phyloP scores from a whole-genome alignment of 2,797 vertebrate species.

The Enteromius argenteus region DNA sequence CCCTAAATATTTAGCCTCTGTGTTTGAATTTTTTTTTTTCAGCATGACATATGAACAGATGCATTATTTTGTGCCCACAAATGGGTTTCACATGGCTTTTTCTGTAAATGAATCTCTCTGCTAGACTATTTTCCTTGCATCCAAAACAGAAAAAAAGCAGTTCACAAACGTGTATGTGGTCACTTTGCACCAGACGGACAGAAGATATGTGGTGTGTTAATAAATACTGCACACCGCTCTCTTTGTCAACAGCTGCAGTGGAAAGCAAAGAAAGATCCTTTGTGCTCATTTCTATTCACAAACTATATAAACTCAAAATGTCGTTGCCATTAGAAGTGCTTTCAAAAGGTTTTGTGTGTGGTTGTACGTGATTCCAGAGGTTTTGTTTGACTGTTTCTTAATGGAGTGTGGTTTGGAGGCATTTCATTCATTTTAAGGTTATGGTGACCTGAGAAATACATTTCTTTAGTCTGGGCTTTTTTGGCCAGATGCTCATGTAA shows the following conservation, averaged over 20 bases:
- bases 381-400: slow-evolving; percentile 30
- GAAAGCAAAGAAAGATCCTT: slow-evolving; percentile 58
- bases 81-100: slow-evolving; percentile 62
- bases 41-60: slow-evolving; percentile 61
- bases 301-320: slow-evolving; percentile 63
- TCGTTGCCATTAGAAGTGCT: slow-evolving; percentile 50
- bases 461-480: slow-evolving; percentile 43
- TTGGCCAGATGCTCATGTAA: slow-evolving; percentile 34
- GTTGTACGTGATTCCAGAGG: slow-evolving; percentile 12
- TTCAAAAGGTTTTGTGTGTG: slow-evolving; percentile 6
- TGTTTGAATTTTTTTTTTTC: slow-evolving; percentile 42
- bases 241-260: slow-evolving; percentile 61
- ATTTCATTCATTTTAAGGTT: slow-evolving; percentile 22
- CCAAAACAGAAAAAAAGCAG: slow-evolving; percentile 55
- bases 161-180: slow-evolving; percentile 34
- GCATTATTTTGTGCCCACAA: slow-evolving; percentile 60
- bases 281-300: slow-evolving; percentile 60
- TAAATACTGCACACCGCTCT: slow-evolving; percentile 32
- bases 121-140: slow-evolving; percentile 61
- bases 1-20: slow-evolving; percentile 51
- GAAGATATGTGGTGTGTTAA: slow-evolving; percentile 46
- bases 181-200: slow-evolving; percentile 49
- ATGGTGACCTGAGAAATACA: slow-evolving; percentile 27
- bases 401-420: background rate
- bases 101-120: slow-evolving; percentile 62